Evolutionary conservation across 1,140 invertebrate genomes (phyloP).

Genomic region (Leptoteleia sp.): DNA sequence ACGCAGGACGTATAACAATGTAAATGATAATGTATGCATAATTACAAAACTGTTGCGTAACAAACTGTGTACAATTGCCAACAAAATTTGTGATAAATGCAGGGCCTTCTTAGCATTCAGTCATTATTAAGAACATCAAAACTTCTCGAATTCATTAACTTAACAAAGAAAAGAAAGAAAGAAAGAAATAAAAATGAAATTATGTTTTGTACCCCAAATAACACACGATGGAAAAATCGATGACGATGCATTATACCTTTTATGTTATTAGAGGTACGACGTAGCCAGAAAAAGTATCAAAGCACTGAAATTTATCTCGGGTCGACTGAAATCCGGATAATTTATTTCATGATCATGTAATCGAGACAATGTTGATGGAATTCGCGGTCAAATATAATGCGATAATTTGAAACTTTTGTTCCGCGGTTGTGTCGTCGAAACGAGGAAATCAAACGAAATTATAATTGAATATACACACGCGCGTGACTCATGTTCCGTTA

Average conservation of each 20-base stretch:
- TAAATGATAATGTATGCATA: constrained; percentile 12
- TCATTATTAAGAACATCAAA: no score
- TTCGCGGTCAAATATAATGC: constrained; percentile 5
- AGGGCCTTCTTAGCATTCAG: no score
- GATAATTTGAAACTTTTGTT: constrained; percentile 17
- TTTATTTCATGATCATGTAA: constrained; percentile 13
- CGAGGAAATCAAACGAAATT: constrained; percentile 19
- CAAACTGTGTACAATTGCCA: constrained; percentile 13
- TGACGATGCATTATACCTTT: neutral
- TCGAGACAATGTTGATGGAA: neutral
- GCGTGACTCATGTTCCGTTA: constrained; percentile 32
- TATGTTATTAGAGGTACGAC: neutral
- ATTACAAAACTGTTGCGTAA: constrained; percentile 19
- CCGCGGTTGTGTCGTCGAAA: constrained; percentile 17
- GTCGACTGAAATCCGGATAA: constrained; percentile 9
- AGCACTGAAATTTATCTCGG: constrained; percentile 14
- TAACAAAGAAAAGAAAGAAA: no score
- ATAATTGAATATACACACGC: neutral
- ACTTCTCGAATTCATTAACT: no score
- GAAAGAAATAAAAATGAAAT: no score
- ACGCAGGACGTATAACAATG: constrained; percentile 13
- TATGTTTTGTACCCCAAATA: no score
- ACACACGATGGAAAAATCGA: neutral
- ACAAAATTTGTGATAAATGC: constrained; percentile 20
- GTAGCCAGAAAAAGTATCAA: neutral